These are phyloP conservation scores for Pycnomerus fuliginosus DNA, from an alignment of 2,888 invertebrate genomes.

Conservation along the genomic window DNA sequence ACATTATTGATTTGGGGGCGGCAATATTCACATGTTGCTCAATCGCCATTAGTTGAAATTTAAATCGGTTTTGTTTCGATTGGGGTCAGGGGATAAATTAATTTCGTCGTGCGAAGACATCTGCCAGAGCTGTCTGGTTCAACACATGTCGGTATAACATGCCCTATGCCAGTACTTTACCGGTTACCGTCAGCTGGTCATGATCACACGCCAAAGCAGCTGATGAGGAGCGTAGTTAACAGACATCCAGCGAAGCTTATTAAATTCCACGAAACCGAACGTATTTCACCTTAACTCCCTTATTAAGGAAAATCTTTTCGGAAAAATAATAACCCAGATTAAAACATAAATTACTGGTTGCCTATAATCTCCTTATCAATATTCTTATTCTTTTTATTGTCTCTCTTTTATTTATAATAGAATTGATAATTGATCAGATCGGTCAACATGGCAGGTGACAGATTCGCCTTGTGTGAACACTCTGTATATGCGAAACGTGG, in stretches of 20 bases:
- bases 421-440: too few relatives aligned
- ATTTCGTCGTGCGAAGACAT: constrained; percentile 13
- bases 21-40: neutral
- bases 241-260: constrained; percentile 9
- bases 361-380: too few relatives aligned
- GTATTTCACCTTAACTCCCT: constrained; percentile 16
- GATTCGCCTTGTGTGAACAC: too few relatives aligned
- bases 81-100: constrained; percentile 7
- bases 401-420: too few relatives aligned
- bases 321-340: constrained; percentile 13
- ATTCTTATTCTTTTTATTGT: too few relatives aligned
- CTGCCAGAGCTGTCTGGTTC: constrained; percentile 8
- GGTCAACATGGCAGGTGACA: too few relatives aligned
- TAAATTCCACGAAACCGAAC: constrained; percentile 8
- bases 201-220: constrained; percentile 19
- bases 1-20: neutral
- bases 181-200: constrained; percentile 19
- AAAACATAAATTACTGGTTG: too few relatives aligned
- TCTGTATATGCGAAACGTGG: too few relatives aligned
- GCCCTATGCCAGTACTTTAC: constrained; percentile 15
- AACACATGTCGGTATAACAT: constrained; percentile 17
- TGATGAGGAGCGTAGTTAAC: constrained; percentile 17
- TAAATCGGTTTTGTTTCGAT: constrained; percentile 5
- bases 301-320: constrained; percentile 10
- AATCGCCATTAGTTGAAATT: neutral